Percentiles rank a stretch among this genome's conserved stretches.
These are phyloP conservation scores for Bombus haemorrhoidalis DNA, from an alignment of 1,140 invertebrate genomes.

Conservation along the genomic window DNA sequence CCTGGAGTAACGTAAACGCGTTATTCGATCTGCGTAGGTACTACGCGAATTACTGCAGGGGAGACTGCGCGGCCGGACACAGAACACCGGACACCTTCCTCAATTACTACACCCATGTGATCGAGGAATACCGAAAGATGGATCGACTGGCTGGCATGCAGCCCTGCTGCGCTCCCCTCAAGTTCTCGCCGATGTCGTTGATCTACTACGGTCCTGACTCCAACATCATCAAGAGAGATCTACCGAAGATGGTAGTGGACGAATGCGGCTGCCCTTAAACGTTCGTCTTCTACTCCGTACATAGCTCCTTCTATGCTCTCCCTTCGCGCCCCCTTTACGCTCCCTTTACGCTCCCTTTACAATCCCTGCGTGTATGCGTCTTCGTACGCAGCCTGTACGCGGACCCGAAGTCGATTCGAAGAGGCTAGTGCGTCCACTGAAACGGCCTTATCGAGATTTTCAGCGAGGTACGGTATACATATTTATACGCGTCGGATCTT, in stretches of 20 bases:
- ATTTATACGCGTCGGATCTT: background rate
- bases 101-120: conserved; percentile 94
- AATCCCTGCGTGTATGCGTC: background rate
- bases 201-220: conserved; percentile 96
- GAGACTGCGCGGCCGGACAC: conserved; percentile 89
- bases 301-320: background rate
- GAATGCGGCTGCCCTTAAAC: conserved; percentile 95
- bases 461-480: background rate
- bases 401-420: background rate
- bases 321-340: background rate
- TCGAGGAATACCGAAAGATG: conserved; percentile 93
- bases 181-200: conserved; percentile 95
- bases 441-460: background rate
- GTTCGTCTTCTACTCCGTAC: background rate
- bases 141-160: conserved; percentile 89
- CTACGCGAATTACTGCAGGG: conserved; percentile 96
- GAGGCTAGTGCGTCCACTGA: background rate
- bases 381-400: background rate
- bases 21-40: conserved; percentile 83
- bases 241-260: conserved; percentile 98
- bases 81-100: conserved; percentile 92
- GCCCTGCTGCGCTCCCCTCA: conserved; percentile 96
- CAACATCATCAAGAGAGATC: conserved; percentile 95
- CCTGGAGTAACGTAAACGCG: background rate
- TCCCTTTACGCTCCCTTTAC: background rate